Evolutionary conservation across 1,140 invertebrate species (phyloP), one percentile per base, ranked within the genome.

Genomic region (Drosophila trapezifrons): DNA sequence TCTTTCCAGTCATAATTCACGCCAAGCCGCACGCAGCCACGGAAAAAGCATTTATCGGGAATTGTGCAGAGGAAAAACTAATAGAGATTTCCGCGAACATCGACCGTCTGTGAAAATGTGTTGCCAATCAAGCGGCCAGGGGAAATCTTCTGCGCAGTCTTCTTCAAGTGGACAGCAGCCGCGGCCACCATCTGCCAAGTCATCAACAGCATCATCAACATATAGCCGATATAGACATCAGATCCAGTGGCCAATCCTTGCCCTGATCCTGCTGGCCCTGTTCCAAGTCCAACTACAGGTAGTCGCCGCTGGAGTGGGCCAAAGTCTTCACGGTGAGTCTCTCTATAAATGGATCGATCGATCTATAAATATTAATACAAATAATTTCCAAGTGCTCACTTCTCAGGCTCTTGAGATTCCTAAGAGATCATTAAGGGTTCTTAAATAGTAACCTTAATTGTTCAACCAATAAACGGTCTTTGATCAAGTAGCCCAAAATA

Each of bases 31-130:
- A 47, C 29, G 35, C 64, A 66, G 20, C 45, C 63, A 76, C 40
- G 59, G 35, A 49, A 51, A 18, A 62, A 45, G 27, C 27, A 49
- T 52, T 76, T 76, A 42, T 64, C 37, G 72, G 69, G 49, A 65
- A 69, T 51, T 37, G 43, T 42, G 35, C 35, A 32, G 18, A 43
- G 37, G 62, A 58, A 76, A 59, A 78, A 82, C 69, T 76, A 57
- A 76, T 82, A 81, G 70, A 83, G 73, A 87, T 87, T 86, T 87
- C 79, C 65, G 76, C 69, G 75, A 78, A 82, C 66, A 82, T 76
- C 78, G 76, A 67, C 64, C 58, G 84, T 59, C 64, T 78, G 78
- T 70, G 79, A 86, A 86, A 86, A 86, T 86, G 83, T 87, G 84
- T 79, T 87, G 83, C 83, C 81, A 86, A 87, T 76, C 83, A 42